These are phyloP conservation scores for Bradypus variegatus DNA, from an alignment of 2,797 vertebrate species.

Conservation along the genomic window DNA sequence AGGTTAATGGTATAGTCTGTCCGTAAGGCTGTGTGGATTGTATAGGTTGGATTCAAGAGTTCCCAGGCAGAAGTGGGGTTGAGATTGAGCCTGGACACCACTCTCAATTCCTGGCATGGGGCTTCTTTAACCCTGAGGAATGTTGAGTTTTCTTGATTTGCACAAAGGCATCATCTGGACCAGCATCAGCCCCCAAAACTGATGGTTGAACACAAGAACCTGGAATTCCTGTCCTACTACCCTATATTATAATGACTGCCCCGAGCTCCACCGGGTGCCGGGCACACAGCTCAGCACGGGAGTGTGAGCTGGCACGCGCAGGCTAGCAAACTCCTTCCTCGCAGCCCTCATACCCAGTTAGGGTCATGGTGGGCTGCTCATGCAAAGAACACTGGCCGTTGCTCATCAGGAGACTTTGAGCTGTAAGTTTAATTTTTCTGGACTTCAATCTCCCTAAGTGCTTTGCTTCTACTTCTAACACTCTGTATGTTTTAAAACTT, in stretches of 20 bases:
- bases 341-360: not conserved
- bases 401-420: not conserved
- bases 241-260: too few species aligned
- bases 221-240: not conserved
- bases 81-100: not conserved
- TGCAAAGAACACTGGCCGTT: rapidly evolving
- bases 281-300: not conserved
- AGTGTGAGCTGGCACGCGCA: rapidly evolving
- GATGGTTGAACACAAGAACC: not conserved
- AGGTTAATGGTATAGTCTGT: not conserved
- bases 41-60: not conserved
- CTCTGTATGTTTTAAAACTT: not conserved
- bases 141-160: not conserved
- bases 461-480: not conserved
- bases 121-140: not conserved
- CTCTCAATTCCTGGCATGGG: too few species aligned
- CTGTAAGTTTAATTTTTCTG: not conserved
- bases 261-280: not conserved
- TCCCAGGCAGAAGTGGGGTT: not conserved
- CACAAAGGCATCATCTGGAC: not conserved
- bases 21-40: rapidly evolving
- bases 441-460: not conserved
- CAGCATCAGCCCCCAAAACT: not conserved
- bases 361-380: not conserved
- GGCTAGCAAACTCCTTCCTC: not conserved